Conservation (phyloP, 2,113 vertebrate species). For the Pterocles gutturalis region DNA sequence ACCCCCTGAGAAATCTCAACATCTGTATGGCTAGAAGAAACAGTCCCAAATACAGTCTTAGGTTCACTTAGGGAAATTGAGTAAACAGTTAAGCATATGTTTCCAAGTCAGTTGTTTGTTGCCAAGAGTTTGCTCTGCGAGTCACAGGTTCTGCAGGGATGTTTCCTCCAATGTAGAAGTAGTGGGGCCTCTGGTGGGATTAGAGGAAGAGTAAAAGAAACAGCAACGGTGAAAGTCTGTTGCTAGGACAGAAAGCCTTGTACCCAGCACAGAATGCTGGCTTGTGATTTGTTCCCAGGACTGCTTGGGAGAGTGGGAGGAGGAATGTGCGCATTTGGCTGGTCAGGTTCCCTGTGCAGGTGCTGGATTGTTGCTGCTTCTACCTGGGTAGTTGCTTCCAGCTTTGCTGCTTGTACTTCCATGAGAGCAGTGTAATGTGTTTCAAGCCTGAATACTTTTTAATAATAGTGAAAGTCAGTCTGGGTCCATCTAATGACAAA, state of each 20-base stretch:
- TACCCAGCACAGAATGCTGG: not conserved
- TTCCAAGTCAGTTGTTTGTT: not conserved
- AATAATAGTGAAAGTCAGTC: not conserved
- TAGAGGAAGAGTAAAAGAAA: not conserved
- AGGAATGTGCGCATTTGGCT: rapidly evolving
- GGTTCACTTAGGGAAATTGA: not conserved
- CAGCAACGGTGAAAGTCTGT: not conserved
- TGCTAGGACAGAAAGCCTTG: not conserved
- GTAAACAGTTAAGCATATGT: not conserved
- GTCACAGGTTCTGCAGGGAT: not conserved
- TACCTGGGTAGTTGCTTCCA: not conserved
- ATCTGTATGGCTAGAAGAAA: not conserved
- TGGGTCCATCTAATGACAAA: not conserved
- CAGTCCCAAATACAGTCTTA: not conserved
- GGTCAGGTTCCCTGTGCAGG: not conserved
- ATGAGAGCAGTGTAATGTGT: not conserved
- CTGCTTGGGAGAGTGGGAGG: rapidly evolving
- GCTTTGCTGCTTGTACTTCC: not conserved
- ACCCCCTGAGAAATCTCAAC: not conserved
- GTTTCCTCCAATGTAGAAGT: not conserved
- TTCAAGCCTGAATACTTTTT: not conserved
- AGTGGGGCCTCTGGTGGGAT: not conserved
- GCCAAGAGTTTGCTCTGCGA: not conserved
- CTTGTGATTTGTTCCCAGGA: not conserved
- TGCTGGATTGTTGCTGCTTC: not conserved